These are phyloP conservation scores for Bos taurus DNA, from an alignment of 2,113 vertebrate genomes.

Conservation along the genomic window DNA sequence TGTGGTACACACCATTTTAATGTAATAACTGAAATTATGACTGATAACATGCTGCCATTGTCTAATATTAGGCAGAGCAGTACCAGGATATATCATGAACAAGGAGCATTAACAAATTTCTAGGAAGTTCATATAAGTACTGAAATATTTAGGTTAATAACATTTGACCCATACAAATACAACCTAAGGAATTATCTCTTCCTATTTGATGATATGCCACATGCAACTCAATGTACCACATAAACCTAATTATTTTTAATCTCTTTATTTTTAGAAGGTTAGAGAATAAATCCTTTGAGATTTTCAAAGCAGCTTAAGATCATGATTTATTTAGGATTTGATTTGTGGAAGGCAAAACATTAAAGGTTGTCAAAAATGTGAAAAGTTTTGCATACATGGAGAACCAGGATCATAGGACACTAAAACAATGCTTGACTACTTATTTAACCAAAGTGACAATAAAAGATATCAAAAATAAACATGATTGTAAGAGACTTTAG, in stretches of 20 bases:
- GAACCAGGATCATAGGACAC: neutral
- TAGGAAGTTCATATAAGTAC: neutral
- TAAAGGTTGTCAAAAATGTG: neutral
- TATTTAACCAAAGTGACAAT: neutral
- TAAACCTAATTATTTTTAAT: neutral
- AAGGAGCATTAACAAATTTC: neutral
- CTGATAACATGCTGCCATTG: neutral
- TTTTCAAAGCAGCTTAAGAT: neutral
- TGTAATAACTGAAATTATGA: neutral
- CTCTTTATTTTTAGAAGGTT: neutral
- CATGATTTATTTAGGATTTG: neutral
- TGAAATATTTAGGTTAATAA: neutral
- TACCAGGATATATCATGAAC: neutral
- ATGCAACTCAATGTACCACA: neutral
- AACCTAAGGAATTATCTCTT: neutral
- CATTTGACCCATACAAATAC: neutral
- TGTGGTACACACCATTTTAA: neutral
- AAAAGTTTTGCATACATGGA: neutral
- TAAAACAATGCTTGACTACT: neutral
- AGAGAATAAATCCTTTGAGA: neutral
- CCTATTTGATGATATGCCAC: neutral
- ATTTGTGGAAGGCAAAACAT: neutral
- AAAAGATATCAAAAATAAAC: neutral
- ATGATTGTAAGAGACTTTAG: neutral
- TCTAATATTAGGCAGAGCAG: neutral